Conservation (phyloP, 1,140 invertebrate species). For the Eurosta solidaginis region DNA sequence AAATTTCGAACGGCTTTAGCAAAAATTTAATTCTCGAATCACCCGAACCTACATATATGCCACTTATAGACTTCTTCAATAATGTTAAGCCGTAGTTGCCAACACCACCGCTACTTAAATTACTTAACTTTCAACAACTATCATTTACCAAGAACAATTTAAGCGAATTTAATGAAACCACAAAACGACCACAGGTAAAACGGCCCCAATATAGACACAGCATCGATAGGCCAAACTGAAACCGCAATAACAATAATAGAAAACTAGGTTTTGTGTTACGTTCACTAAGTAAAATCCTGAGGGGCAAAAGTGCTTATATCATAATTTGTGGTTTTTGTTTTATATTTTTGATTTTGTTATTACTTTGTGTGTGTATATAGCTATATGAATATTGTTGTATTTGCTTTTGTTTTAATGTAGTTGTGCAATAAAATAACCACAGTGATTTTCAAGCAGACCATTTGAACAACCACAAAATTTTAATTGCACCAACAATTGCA, state of each 20-base stretch:
- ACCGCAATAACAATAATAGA: slow-evolving; percentile 4
- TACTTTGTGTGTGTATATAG: too few species aligned
- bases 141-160: background rate
- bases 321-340: background rate
- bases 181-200: background rate
- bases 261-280: background rate
- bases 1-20: too few species aligned
- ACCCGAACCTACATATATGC: too few species aligned
- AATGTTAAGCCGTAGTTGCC: too few species aligned
- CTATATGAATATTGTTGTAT: background rate
- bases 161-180: background rate
- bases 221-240: background rate
- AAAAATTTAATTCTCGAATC: too few species aligned
- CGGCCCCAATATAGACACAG: background rate
- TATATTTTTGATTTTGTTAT: background rate
- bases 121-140: background rate
- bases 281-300: background rate
- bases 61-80: too few species aligned
- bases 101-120: background rate
- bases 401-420: background rate
- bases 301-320: background rate
- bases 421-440: background rate
- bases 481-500: background rate
- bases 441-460: background rate
- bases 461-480: slow-evolving; percentile 4